phyloP scores from a whole-genome alignment of 2,888 invertebrate genomes.

The Pandemis cinnamomeana region DNA sequence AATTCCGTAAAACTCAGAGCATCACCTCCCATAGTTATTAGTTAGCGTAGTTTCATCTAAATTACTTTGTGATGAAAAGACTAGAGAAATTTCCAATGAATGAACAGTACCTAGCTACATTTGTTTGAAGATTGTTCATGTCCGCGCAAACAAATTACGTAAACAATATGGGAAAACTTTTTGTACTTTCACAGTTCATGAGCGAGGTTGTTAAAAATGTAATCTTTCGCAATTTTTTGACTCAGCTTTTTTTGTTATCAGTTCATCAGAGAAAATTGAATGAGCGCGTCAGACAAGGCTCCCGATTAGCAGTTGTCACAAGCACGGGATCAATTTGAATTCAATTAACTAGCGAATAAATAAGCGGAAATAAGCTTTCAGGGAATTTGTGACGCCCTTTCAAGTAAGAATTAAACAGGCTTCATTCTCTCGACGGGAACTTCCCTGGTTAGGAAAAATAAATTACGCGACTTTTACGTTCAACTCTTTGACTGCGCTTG shows the following conservation, averaged over 20 bases:
- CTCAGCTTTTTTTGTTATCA: not conserved
- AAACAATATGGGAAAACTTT: too few relatives aligned
- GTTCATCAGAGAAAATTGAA: slow-evolving; percentile 50
- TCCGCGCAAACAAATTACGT: too few relatives aligned
- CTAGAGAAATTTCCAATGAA: too few relatives aligned
- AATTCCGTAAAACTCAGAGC: too few relatives aligned
- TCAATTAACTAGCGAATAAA: slow-evolving; percentile 43
- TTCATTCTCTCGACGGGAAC: slow-evolving; percentile 2
- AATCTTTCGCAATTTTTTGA: too few relatives aligned
- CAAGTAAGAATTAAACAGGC: slow-evolving; percentile 14
- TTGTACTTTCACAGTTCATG: too few relatives aligned
- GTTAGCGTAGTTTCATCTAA: too few relatives aligned
- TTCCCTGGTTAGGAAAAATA: not conserved
- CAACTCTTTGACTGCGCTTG: slow-evolving; percentile 3
- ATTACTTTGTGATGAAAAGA: too few relatives aligned
- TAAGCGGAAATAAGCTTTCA: slow-evolving; percentile 19
- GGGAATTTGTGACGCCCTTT: slow-evolving; percentile 25
- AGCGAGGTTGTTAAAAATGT: too few relatives aligned
- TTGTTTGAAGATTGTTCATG: too few relatives aligned
- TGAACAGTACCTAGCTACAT: too few relatives aligned
- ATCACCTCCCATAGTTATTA: too few relatives aligned
- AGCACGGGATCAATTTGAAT: slow-evolving; percentile 48
- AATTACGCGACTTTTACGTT: slow-evolving; percentile 11
- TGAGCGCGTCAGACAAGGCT: slow-evolving; percentile 46
- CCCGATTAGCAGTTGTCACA: slow-evolving; percentile 50